Evolutionary conservation across 2,113 vertebrate genomes (phyloP), one percentile per base, ranked within the genome.

Genomic region (Peucedramus taeniatus): DNA sequence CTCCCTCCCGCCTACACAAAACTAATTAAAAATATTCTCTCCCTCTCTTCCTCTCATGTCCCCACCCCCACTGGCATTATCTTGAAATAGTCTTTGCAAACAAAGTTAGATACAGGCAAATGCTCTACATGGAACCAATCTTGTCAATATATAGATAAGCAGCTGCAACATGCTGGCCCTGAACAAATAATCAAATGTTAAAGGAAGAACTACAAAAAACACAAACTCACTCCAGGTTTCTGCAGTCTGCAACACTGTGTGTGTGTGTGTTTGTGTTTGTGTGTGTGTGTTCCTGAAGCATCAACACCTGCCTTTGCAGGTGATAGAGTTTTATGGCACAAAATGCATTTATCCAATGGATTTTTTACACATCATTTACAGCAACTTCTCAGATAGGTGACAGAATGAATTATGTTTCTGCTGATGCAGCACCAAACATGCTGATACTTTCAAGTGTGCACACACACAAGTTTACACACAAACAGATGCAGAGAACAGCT

Each of bases 21-120:
- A 88, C 76, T 96, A 94, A 96, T 96, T 94, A 96, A 96, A 94
- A 96, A 89, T 89, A 85, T 79, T 93, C 49, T 82, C 74, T 90
- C 59, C 47, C 63, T 83, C 65, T 89, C 53, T 86, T 93, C 47
- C 93, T 93, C 61, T 96, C 64, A 74, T 18, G 0, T 47, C 89
- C 84, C 91, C 94, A 81, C 64, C 90, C 81, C 89, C 89, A 79
- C 66, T 31, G 44, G 47, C 56, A 76, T 82, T 40, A 40, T 93
- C 75, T 89, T 92, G 92, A 96, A 96, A 96, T 57, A 93, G 66
- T 72, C 92, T 90, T 93, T 80, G 77, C 92, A 96, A 96, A 89
- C 69, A 87, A 92, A 94, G 90, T 95, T 94, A 92, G 80, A 75
- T 37, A 81, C 40, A 89, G 78, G 42, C 33, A 87, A 84, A 78